These are phyloP conservation scores for Mamestra brassicae DNA, from an alignment of 2,888 invertebrate genomes.

Conservation along the genomic window DNA sequence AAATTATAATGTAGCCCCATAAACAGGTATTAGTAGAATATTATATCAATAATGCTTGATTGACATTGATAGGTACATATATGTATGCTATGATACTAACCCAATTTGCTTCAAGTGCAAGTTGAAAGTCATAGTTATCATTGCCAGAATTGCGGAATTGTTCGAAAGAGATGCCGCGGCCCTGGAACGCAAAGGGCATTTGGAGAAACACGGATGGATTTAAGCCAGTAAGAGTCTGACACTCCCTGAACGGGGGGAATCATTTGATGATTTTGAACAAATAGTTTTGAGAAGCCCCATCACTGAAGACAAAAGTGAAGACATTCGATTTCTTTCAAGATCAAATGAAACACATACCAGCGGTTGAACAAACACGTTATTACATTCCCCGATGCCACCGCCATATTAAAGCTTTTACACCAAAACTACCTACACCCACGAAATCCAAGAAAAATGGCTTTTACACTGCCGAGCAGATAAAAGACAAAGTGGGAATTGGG, in stretches of 20 bases:
- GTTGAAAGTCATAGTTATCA: too few species aligned
- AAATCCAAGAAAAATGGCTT: constrained; percentile 32
- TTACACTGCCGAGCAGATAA: constrained; percentile 39
- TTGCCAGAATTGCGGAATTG: too few species aligned
- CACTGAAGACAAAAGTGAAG: constrained; percentile 16
- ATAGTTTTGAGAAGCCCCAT: not conserved
- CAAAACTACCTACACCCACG: constrained; percentile 33
- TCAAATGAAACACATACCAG: constrained; percentile 53
- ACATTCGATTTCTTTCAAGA: constrained; percentile 11
- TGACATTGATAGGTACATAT: not conserved
- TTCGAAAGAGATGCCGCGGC: too few species aligned
- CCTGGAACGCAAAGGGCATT: too few species aligned
- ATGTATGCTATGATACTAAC: not conserved
- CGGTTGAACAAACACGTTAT: constrained; percentile 52
- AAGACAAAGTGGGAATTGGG: constrained; percentile 19
- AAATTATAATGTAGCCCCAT: not conserved
- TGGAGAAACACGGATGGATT: too few species aligned
- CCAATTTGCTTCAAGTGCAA: not conserved
- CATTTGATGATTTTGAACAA: not conserved
- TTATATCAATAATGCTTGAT: not conserved
- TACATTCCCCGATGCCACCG: constrained; percentile 44
- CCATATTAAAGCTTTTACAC: constrained; percentile 32
- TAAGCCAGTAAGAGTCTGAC: too few species aligned
- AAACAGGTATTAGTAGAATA: not conserved
- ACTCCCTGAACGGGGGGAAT: too few species aligned